Evolutionary conservation across 2,113 vertebrate genomes (phyloP).

Genomic region (Amphiprion percula): DNA sequence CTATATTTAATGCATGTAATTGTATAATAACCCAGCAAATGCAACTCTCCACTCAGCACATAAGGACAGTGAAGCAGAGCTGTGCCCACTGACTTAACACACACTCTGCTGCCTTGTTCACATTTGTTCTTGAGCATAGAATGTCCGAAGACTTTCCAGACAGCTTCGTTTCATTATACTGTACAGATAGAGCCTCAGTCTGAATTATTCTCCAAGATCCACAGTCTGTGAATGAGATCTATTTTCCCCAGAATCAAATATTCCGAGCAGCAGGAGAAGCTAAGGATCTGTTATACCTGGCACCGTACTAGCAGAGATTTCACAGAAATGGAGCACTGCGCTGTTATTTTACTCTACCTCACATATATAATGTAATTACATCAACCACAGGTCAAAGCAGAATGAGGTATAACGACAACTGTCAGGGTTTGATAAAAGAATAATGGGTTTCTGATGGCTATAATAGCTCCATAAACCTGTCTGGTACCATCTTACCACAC

Average conservation of each 20-base stretch:
- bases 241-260: slow-evolving; percentile 28
- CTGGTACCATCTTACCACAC: slow-evolving; percentile 26
- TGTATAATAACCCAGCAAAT: neutral
- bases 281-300: slow-evolving; percentile 1
- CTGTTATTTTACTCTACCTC: slow-evolving; percentile 2
- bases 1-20: neutral
- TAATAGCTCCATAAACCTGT: slow-evolving; percentile 59
- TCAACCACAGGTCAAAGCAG: slow-evolving; percentile 14
- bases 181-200: slow-evolving; percentile 24
- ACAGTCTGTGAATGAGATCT: slow-evolving; percentile 10
- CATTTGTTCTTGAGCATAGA: slow-evolving; percentile 15
- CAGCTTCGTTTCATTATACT: slow-evolving; percentile 26
- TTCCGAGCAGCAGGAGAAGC: slow-evolving; percentile 28
- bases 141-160: slow-evolving; percentile 45
- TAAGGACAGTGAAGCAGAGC: neutral
- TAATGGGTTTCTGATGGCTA: slow-evolving; percentile 45
- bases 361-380: neutral
- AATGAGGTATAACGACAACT: slow-evolving; percentile 41
- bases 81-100: slow-evolving; percentile 18
- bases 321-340: slow-evolving; percentile 3
- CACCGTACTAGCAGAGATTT: neutral
- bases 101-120: slow-evolving; percentile 14
- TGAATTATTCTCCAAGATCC: slow-evolving; percentile 68
- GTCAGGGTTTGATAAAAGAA: slow-evolving; percentile 34
- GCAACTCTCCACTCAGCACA: neutral